Conservation (phyloP, 2,113 vertebrate species). For the Oriolus oriolus region DNA sequence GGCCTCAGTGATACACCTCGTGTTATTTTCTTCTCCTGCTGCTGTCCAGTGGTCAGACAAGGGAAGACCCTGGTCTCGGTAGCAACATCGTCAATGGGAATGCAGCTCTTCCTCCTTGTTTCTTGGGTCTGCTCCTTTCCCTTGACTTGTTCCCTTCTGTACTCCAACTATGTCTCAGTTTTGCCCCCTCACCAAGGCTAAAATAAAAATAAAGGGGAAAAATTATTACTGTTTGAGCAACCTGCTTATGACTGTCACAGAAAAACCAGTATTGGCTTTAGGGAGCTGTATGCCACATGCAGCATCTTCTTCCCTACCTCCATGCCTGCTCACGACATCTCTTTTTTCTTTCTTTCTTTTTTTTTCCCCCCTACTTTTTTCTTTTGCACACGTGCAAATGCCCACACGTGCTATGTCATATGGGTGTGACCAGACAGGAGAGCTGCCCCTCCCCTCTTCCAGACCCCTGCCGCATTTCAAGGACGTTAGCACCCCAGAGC, state of each 20-base stretch:
- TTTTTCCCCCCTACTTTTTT: not conserved
- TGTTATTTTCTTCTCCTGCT: not conserved
- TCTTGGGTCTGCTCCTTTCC: not conserved
- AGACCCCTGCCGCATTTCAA: not conserved
- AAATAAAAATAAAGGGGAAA: not conserved
- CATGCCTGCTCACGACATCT: not conserved
- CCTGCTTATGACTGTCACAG: not conserved
- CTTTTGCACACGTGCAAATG: not conserved
- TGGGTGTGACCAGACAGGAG: not conserved
- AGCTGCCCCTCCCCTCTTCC: not conserved
- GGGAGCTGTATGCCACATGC: not conserved
- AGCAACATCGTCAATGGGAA: not conserved
- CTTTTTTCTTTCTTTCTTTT: too few species aligned
- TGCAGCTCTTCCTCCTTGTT: not conserved
- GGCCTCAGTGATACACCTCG: not conserved
- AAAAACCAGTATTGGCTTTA: not conserved
- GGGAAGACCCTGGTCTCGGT: fast-evolving
- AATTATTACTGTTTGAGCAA: not conserved
- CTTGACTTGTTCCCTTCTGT: not conserved
- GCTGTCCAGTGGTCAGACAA: not conserved
- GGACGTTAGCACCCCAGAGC: not conserved
- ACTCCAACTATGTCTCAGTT: not conserved
- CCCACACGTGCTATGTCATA: too few species aligned
- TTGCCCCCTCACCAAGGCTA: not conserved
- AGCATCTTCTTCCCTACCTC: not conserved